Base-by-base conservation (phyloP, 2,797 vertebrate species). In the Meda fulgida region DNA sequence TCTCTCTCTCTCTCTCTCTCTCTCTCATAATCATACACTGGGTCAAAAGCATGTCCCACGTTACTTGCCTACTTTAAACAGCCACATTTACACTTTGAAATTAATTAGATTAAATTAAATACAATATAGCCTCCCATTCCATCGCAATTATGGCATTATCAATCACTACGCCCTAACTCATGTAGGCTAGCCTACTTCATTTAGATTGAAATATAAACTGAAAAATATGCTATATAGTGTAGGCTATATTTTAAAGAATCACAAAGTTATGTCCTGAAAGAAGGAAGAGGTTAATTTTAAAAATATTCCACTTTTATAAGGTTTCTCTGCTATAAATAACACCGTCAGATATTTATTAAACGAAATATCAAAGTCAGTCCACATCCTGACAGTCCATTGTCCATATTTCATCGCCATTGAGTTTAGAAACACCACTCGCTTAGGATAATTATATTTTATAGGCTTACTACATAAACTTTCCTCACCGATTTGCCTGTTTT, bases 1-100 rank as follows among this genome's bases (percentile, higher is more conserved):
- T 46, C 71, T 75, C 40, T 80, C 78, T 80, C 51, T 53, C 89
- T 90, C 89, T 82, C 84, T 71, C 70, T 78, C 51, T 43, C 65
- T 75, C 31, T 76, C 78, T 80, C 51, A 46, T 11, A 40, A 66
- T 26, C 58, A 18, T 21, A 48, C 55, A 19, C 66, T 84, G 58
- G 51, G 43, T 77, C 71, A 55, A 63, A 53, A n/a, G 38, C 3
- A 38, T 58, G 18, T 65, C 26, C 9, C 16, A 43, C 14, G 43
- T 78, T 23, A 55, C 4, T 7, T 76, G 31, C 7, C 7, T 58
- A 38, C 23, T 58, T 77, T 77, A 63, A 43, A 78, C 53, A 60
- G 8, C 6, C 51, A 55, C 1, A 38, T 77, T 36, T 16, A 77
- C 51, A 78, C 5, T 8, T 55, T 58, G 23, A 55, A n/a, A n/a